phyloP scores from a whole-genome alignment of 1,140 invertebrate genomes.

The Carcinoscorpius rotundicauda region DNA sequence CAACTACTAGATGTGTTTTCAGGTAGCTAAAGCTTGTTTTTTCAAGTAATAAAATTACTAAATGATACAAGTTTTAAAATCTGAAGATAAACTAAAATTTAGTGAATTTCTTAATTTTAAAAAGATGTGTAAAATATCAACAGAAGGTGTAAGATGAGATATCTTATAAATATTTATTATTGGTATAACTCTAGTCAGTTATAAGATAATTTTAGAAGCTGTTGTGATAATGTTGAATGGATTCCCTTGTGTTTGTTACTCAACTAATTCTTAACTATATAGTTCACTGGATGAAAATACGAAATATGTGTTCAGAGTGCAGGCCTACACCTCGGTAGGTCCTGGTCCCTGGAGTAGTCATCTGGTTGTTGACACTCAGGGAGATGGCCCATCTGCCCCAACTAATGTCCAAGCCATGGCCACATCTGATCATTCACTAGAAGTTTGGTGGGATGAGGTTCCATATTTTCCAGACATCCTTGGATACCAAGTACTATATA shows the following conservation, averaged over 20 bases:
- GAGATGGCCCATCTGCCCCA: constrained; percentile 71
- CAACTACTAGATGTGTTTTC: constrained; percentile 59
- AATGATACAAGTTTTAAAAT: too few relatives aligned
- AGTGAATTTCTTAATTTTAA: too few relatives aligned
- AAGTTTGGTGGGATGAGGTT: constrained; percentile 93
- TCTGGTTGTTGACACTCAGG: constrained; percentile 66
- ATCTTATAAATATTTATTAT: too few relatives aligned
- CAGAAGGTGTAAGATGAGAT: too few relatives aligned
- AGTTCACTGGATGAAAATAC: constrained; percentile 84
- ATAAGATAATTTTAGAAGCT: too few relatives aligned
- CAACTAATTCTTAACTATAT: not conserved
- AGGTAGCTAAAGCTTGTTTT: constrained; percentile 55
- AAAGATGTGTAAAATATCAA: too few relatives aligned
- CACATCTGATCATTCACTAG: constrained; percentile 78
- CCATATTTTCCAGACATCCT: constrained; percentile 51
- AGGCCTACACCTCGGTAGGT: constrained; percentile 78
- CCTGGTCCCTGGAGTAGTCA: constrained; percentile 81
- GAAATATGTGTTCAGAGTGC: constrained; percentile 86
- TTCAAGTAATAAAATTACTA: too few relatives aligned
- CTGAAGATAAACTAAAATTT: too few relatives aligned
- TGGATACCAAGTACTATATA: constrained; percentile 51
- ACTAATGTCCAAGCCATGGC: constrained; percentile 82
- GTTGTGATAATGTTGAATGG: too few relatives aligned
- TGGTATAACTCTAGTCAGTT: too few relatives aligned
- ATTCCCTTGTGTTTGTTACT: too few relatives aligned